These are phyloP conservation scores for Masticophis lateralis DNA, from an alignment of 2,797 vertebrate genomes.

Conservation along the genomic window DNA sequence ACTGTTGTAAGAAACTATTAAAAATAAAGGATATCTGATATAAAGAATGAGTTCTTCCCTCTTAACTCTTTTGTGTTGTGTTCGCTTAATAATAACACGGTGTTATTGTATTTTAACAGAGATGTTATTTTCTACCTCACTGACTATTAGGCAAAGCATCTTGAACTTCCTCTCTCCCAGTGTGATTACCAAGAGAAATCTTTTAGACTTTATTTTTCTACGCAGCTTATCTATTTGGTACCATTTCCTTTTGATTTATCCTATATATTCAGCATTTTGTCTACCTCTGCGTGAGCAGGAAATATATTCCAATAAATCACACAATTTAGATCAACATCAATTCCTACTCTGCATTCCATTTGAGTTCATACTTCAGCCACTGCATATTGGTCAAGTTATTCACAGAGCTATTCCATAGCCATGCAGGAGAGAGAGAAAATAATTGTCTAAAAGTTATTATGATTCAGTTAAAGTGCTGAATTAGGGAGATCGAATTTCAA, in stretches of 20 bases:
- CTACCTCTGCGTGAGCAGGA: background rate
- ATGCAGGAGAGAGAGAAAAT: background rate
- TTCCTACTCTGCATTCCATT: background rate
- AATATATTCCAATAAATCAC: background rate
- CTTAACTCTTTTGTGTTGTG: background rate
- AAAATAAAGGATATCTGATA: slow-evolving; percentile 40
- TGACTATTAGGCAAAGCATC: background rate
- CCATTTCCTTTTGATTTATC: background rate
- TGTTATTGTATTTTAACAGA: background rate
- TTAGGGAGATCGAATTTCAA: background rate
- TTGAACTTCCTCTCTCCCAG: background rate
- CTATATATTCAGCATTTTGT: background rate
- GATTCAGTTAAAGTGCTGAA: background rate
- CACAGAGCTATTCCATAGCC: background rate
- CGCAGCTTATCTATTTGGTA: background rate
- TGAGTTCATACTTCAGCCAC: background rate
- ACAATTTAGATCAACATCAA: background rate
- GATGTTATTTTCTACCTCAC: background rate
- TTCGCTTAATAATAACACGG: background rate
- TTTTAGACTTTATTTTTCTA: background rate
- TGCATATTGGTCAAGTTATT: background rate
- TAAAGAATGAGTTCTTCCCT: background rate
- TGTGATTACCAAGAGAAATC: background rate
- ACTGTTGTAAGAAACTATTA: slow-evolving; percentile 41
- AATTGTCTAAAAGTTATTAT: background rate